Conservation (phyloP, 2,888 invertebrate genomes). For the Aphodius granarius region DNA sequence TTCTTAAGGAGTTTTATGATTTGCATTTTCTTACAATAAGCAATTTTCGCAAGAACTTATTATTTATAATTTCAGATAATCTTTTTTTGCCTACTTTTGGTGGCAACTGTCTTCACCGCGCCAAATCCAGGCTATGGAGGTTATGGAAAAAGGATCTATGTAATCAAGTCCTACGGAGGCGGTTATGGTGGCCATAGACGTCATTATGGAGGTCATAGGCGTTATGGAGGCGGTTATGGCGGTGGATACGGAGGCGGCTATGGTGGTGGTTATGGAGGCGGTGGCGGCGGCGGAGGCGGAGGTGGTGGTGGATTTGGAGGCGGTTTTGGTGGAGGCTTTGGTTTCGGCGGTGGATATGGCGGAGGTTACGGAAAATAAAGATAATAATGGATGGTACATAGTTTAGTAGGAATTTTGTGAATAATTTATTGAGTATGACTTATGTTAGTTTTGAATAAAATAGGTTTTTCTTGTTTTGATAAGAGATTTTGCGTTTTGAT, state of each 20-base stretch:
- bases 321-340: constrained; percentile 20
- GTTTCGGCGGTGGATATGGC: constrained; percentile 18
- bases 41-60: background rate
- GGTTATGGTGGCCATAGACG: constrained; percentile 25
- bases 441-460: background rate
- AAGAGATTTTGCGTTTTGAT: background rate
- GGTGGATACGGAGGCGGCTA: constrained; percentile 20
- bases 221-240: constrained; percentile 19
- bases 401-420: background rate
- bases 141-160: background rate
- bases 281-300: constrained; percentile 17
- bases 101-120: background rate
- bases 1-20: background rate
- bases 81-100: background rate
- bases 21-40: background rate
- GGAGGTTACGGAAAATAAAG: constrained; percentile 11
- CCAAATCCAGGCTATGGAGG: background rate
- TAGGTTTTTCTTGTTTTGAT: background rate
- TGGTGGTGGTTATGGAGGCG: background rate
- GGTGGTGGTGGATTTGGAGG: constrained; percentile 24
- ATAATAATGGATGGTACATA: background rate
- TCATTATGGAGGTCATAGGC: constrained; percentile 14
- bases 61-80: background rate
- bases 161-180: background rate
- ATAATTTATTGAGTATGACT: background rate